phyloP scores from a whole-genome alignment of 2,113 vertebrate genomes.

The Malurus cyaneus region DNA sequence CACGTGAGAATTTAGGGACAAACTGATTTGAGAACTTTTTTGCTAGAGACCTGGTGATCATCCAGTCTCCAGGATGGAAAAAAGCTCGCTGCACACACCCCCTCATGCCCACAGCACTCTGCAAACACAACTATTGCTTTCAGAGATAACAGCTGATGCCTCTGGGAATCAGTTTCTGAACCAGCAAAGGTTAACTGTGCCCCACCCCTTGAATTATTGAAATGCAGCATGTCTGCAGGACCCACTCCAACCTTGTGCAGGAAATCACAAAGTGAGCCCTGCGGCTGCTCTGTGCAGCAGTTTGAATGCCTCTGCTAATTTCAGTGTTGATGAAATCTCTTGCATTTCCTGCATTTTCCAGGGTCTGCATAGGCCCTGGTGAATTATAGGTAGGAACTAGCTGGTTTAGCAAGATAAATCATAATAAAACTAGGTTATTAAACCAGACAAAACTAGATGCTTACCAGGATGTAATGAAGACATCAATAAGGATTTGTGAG shows the following conservation, averaged over 20 bases:
- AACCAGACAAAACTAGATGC: no score
- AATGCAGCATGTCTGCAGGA: not conserved
- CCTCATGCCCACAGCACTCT: not conserved
- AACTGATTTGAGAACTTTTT: not conserved
- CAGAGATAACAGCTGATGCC: not conserved
- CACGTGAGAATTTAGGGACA: not conserved
- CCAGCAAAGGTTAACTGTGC: not conserved
- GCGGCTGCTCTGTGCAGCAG: not conserved
- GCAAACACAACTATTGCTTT: not conserved
- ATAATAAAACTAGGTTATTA: not conserved
- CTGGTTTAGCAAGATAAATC: not conserved
- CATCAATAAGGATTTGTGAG: not conserved
- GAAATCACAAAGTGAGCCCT: not conserved
- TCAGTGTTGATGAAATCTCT: not conserved
- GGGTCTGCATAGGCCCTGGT: not conserved
- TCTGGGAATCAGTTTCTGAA: not conserved
- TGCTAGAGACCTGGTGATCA: not conserved
- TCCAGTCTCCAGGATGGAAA: not conserved
- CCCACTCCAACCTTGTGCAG: not conserved
- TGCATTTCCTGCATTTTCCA: not conserved
- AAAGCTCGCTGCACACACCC: not conserved
- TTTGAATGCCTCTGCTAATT: not conserved
- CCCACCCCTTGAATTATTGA: conserved; percentile 2
- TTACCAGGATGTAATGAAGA: not conserved
- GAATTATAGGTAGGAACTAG: not conserved